phyloP scores from a whole-genome alignment of 2,888 invertebrate genomes.

The Lampropteryx suffumata region DNA sequence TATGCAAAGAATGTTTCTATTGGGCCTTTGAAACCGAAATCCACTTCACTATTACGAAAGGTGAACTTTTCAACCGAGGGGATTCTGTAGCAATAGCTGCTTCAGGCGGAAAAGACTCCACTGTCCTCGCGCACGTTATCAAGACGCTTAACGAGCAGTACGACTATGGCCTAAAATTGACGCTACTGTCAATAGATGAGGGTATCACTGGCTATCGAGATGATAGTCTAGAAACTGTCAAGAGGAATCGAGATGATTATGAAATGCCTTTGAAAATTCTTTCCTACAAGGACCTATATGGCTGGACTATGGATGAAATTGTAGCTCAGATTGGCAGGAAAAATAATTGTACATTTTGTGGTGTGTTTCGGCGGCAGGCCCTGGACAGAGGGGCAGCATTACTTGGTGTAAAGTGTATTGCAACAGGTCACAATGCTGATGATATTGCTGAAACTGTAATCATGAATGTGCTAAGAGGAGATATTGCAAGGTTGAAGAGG shows the following conservation, averaged over 20 bases:
- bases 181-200: constrained; percentile 98
- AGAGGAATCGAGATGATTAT: constrained; percentile 96
- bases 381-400: constrained; percentile 96
- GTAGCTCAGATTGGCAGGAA: constrained; percentile 92
- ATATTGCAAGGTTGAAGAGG: constrained; percentile 95
- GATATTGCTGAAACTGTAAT: constrained; percentile 99
- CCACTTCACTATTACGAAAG: constrained; percentile 93
- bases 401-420: constrained; percentile 95
- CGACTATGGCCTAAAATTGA: constrained; percentile 94
- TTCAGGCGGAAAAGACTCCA: constrained; percentile 98
- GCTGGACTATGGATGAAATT: constrained; percentile 99
- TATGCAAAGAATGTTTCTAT: constrained; percentile 98
- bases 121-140: constrained; percentile 96
- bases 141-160: constrained; percentile 95
- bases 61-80: constrained; percentile 91
- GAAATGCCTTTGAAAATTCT: constrained; percentile 96
- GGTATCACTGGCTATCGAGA: constrained; percentile 98
- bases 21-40: constrained; percentile 97
- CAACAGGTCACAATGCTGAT: constrained; percentile 98
- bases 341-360: constrained; percentile 98
- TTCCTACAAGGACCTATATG: constrained; percentile 98
- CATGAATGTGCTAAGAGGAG: constrained; percentile 98
- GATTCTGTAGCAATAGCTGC: constrained; percentile 96
- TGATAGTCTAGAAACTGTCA: constrained; percentile 98
- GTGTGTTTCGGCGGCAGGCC: constrained; percentile 97